Percentiles rank a stretch among this genome's conserved stretches.
phyloP scores from a whole-genome alignment of 2,888 invertebrate species.

The Drosophila flavopinicola region DNA sequence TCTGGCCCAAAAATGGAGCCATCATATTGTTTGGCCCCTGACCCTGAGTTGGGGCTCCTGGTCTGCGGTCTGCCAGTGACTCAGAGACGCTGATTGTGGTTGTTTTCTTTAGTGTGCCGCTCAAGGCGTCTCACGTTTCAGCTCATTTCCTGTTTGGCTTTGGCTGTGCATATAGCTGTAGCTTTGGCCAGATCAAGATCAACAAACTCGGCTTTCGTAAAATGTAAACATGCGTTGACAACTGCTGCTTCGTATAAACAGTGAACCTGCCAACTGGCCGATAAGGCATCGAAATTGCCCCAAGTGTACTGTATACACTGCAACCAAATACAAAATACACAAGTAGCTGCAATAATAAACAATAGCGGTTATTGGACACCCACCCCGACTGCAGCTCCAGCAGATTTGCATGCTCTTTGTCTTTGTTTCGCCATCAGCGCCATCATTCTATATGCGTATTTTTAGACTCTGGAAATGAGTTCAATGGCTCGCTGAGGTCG shows the following conservation, averaged over 20 bases:
- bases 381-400: conserved; percentile 20
- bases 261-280: conserved; percentile 51
- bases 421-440: conserved; percentile 26
- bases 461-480: conserved; percentile 36
- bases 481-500: conserved; percentile 38
- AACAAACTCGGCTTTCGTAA: conserved; percentile 56
- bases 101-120: conserved; percentile 8
- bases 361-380: conserved; percentile 39
- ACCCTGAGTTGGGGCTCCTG: conserved; percentile 46
- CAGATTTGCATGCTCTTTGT: conserved; percentile 18
- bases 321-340: no score
- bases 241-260: conserved; percentile 40
- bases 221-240: conserved; percentile 62
- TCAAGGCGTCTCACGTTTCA: conserved; percentile 55
- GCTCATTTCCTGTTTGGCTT: conserved; percentile 45
- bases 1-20: conserved; percentile 43
- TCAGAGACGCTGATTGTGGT: conserved; percentile 28
- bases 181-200: conserved; percentile 44
- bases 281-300: conserved; percentile 51
- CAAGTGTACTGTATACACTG: conserved; percentile 4
- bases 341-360: conserved; percentile 45
- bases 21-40: conserved; percentile 37
- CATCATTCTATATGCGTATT: conserved; percentile 26
- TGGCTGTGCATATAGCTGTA: no score
- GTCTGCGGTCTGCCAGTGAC: conserved; percentile 38